phyloP scores from a whole-genome alignment of 1,140 invertebrate species.

The Euglossa dilemma region DNA sequence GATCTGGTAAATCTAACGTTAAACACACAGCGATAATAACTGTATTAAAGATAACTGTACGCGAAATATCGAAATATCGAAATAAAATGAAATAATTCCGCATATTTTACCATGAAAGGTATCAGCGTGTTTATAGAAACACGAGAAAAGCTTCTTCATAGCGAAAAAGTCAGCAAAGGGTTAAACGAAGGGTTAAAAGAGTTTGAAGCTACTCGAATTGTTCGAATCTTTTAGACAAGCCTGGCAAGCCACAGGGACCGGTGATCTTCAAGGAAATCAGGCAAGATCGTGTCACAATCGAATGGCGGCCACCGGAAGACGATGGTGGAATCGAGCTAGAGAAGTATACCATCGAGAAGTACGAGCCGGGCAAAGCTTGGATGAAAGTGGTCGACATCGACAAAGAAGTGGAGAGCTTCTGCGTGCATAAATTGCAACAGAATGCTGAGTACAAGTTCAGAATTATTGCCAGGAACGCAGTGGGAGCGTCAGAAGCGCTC shows the following conservation, averaged over 20 bases:
- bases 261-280: conserved; percentile 89
- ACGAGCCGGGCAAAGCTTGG: conserved; percentile 88
- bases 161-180: too few relatives aligned
- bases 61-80: too few relatives aligned
- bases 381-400: conserved; percentile 90
- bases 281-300: conserved; percentile 87
- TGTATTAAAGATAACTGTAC: too few relatives aligned
- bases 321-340: conserved; percentile 91
- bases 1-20: too few relatives aligned
- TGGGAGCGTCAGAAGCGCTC: conserved; percentile 89
- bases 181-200: too few relatives aligned
- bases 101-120: too few relatives aligned
- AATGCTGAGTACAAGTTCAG: conserved; percentile 93
- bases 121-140: too few relatives aligned
- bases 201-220: too few relatives aligned
- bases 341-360: conserved; percentile 92
- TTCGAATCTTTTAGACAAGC: conserved; percentile 86
- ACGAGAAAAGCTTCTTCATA: too few relatives aligned
- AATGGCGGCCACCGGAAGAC: conserved; percentile 92
- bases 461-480: conserved; percentile 91
- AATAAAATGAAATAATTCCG: too few relatives aligned
- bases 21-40: too few relatives aligned
- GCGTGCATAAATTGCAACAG: conserved; percentile 89
- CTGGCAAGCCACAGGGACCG: conserved; percentile 90
- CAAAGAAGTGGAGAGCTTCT: conserved; percentile 87